Conservation (phyloP, 2,113 vertebrate species). For the Gallinago undulata region DNA sequence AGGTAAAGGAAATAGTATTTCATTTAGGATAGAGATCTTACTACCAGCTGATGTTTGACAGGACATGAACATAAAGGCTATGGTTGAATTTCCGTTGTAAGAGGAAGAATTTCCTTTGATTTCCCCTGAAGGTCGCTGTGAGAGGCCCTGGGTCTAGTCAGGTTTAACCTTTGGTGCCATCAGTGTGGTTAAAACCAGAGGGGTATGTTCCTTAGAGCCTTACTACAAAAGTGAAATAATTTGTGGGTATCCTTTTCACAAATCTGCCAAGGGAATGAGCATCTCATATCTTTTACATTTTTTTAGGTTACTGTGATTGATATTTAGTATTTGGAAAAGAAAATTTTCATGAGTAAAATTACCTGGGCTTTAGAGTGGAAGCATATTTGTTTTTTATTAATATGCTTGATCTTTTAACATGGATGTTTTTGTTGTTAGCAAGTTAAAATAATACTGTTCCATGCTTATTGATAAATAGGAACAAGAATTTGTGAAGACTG, state of each 20-base stretch:
- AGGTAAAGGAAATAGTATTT: neutral
- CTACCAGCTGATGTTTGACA: neutral
- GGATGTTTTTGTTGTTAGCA: neutral
- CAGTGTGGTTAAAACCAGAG: neutral
- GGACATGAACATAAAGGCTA: neutral
- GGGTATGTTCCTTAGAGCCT: neutral
- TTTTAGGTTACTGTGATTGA: neutral
- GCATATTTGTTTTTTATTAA: neutral
- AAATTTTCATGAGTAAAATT: neutral
- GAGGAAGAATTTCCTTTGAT: neutral
- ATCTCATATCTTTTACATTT: fast-evolving
- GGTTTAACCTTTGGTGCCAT: neutral
- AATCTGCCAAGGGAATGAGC: neutral
- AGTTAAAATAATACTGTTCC: neutral
- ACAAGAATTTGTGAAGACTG: conserved; percentile 96
- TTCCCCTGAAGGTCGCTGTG: neutral
- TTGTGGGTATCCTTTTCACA: neutral
- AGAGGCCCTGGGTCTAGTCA: neutral
- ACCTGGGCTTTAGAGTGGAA: neutral
- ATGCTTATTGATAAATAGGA: conserved; percentile 76
- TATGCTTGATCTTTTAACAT: neutral
- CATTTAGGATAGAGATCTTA: neutral
- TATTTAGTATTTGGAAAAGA: neutral
- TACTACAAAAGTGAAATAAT: neutral
- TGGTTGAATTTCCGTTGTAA: neutral